phyloP scores from a whole-genome alignment of 2,113 vertebrate species.

The Cnemophilus loriae region DNA sequence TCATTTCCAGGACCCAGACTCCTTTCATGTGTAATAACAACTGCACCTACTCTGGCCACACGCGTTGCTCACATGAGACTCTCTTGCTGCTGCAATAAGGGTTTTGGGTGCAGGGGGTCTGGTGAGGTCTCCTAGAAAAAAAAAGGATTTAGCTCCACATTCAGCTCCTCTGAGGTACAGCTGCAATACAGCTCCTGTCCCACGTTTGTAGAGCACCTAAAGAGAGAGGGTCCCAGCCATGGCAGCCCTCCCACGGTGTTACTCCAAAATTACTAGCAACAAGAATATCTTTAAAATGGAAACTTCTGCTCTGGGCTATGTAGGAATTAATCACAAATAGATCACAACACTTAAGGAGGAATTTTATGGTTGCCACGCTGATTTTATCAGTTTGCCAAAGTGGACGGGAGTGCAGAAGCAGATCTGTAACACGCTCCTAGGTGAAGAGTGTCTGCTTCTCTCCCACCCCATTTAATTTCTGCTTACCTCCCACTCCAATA shows the following conservation, averaged over 20 bases:
- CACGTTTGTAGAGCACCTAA: background rate
- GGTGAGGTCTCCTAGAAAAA: background rate
- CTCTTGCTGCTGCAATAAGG: background rate
- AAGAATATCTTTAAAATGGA: background rate
- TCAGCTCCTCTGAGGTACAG: background rate
- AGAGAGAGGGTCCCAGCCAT: background rate
- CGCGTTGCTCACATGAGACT: background rate
- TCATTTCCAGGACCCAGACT: background rate
- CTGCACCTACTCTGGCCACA: constrained; percentile 20
- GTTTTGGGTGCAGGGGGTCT: background rate
- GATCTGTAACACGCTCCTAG: background rate
- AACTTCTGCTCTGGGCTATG: background rate
- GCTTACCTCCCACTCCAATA: background rate
- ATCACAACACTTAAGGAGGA: background rate
- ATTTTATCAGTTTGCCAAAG: background rate
- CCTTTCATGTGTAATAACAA: constrained; percentile 15
- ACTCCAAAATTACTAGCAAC: background rate
- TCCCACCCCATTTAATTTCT: background rate
- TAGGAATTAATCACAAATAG: background rate
- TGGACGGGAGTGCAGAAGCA: background rate
- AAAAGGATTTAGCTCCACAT: background rate
- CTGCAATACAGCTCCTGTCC: background rate
- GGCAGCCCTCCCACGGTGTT: background rate
- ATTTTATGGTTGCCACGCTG: background rate
- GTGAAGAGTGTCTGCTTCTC: background rate